These are phyloP conservation scores for Centropus bengalensis DNA, from an alignment of 2,113 vertebrate genomes.

Conservation along the genomic window DNA sequence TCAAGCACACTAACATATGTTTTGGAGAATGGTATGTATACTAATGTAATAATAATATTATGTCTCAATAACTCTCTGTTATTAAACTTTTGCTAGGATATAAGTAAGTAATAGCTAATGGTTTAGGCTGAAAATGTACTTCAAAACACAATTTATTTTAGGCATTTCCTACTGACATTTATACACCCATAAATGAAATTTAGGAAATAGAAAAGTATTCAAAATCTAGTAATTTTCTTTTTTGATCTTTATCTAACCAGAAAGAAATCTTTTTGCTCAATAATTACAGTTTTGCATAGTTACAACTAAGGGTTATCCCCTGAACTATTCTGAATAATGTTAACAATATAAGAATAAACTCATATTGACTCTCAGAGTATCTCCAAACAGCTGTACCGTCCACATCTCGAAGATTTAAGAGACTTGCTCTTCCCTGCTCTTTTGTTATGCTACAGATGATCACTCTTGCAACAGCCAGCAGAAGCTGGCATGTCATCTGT, in stretches of 20 bases:
- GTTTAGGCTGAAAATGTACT: background rate
- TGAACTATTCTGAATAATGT: background rate
- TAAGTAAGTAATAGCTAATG: background rate
- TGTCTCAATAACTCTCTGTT: background rate
- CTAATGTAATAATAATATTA: background rate
- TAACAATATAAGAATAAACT: background rate
- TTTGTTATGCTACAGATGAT: background rate
- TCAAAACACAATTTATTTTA: background rate
- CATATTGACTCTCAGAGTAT: background rate
- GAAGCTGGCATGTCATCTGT: background rate
- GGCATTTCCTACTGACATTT: background rate
- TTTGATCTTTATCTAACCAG: background rate
- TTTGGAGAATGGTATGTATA: background rate
- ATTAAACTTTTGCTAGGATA: background rate
- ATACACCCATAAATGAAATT: background rate
- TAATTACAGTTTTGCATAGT: background rate
- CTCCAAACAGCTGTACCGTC: background rate
- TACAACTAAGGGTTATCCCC: too few species aligned
- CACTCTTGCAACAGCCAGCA: background rate
- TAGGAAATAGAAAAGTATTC: background rate
- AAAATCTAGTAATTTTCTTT: background rate
- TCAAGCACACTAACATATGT: background rate
- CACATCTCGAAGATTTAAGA: background rate
- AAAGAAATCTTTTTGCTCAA: background rate
- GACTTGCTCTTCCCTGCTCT: background rate